A percentile compares a stretch with the other conserved stretches of the same genome.
Conservation (phyloP, 1,140 invertebrate genomes). For the Cydia amplana region DNA sequence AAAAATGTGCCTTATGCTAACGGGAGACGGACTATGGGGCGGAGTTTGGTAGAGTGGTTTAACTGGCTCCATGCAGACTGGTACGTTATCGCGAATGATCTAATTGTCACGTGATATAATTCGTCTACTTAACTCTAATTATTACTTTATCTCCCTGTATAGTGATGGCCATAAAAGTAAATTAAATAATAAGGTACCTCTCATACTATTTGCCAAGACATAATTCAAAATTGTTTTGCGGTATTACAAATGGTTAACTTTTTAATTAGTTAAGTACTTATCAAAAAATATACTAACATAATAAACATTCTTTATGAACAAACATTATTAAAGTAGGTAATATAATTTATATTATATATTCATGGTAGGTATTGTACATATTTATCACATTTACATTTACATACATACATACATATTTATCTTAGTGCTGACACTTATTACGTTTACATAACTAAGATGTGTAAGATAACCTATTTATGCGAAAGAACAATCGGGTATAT, state of each 20-base stretch:
- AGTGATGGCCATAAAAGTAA: not conserved
- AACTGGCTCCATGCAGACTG: conserved; percentile 5
- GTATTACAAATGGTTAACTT: too few species aligned
- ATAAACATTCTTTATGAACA: too few species aligned
- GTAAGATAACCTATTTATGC: conserved; percentile 8
- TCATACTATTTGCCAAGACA: too few species aligned
- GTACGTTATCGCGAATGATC: conserved; percentile 4
- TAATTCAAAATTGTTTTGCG: too few species aligned
- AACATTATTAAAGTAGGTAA: too few species aligned
- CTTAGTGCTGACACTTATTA: not conserved
- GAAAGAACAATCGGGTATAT: not conserved
- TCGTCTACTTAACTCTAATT: not conserved
- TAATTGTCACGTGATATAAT: conserved; percentile 17
- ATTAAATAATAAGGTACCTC: too few species aligned
- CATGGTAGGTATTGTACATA: too few species aligned
- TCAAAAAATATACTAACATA: too few species aligned
- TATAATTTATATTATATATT: too few species aligned
- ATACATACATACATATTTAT: not conserved
- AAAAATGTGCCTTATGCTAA: not conserved
- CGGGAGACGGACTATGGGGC: not conserved
- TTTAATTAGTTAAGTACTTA: too few species aligned
- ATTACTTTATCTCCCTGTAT: not conserved
- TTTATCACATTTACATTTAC: not conserved
- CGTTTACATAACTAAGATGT: conserved; percentile 12
- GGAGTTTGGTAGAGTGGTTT: not conserved